Evolutionary conservation across 2,113 vertebrate genomes (phyloP).

Genomic region (Corythornis madagascariensis): DNA sequence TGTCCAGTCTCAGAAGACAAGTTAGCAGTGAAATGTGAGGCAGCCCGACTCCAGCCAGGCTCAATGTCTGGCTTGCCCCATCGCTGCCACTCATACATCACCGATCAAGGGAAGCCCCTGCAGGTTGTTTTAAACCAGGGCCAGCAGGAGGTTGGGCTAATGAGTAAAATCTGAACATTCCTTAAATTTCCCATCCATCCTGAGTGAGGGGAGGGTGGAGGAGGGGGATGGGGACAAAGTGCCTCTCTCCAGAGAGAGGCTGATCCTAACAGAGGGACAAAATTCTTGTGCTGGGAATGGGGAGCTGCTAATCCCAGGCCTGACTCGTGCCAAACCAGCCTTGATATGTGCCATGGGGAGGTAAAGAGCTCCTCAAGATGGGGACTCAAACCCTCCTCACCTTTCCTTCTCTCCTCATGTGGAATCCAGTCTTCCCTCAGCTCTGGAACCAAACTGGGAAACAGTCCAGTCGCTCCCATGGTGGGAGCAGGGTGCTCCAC

Average conservation of each 20-base stretch:
- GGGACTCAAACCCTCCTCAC: too few species aligned
- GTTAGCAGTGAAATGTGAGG: conserved; percentile 22
- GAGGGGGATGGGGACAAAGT: neutral
- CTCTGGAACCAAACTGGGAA: neutral
- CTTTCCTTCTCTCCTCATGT: fast-evolving
- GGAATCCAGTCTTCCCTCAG: neutral
- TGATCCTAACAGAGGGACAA: neutral
- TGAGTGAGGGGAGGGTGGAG: neutral
- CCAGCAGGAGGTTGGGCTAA: conserved; percentile 88
- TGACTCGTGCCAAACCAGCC: fast-evolving
- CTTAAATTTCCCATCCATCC: conserved; percentile 78
- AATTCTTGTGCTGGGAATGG: fast-evolving
- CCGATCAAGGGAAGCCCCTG: conserved; percentile 80
- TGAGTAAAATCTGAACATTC: conserved; percentile 79
- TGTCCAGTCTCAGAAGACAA: conserved; percentile 47
- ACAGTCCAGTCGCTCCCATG: neutral
- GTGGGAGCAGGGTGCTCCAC: neutral
- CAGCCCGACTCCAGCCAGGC: conserved; percentile 55
- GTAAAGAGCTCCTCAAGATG: neutral
- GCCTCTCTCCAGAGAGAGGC: neutral
- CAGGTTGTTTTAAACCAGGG: conserved; percentile 67
- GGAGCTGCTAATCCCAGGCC: neutral
- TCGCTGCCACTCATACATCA: conserved; percentile 74
- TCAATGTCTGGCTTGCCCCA: conserved; percentile 62
- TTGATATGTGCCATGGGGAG: fast-evolving